phyloP scores from a whole-genome alignment of 2,888 invertebrate species.

The Cinara cedri region DNA sequence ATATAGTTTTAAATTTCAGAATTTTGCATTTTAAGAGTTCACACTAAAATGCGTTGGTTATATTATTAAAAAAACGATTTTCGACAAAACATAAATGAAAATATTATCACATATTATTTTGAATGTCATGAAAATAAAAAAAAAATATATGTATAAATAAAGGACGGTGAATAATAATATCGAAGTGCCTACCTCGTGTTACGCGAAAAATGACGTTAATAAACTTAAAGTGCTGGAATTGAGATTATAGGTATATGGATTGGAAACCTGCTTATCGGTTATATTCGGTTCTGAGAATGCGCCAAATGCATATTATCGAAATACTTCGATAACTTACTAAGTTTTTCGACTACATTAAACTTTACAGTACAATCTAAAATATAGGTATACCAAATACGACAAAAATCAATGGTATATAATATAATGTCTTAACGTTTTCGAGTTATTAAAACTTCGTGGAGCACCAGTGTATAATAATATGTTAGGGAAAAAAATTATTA shows the following conservation, averaged over 20 bases:
- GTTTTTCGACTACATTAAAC: slow-evolving; percentile 10
- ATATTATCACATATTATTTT: no score
- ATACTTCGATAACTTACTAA: slow-evolving; percentile 5
- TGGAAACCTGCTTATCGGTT: slow-evolving; percentile 4
- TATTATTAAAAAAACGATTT: no score
- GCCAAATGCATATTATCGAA: neutral
- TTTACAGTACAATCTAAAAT: neutral
- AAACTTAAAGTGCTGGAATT: neutral
- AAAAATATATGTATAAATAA: no score
- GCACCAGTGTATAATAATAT: neutral
- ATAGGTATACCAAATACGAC: neutral
- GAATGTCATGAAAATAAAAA: no score
- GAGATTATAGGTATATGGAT: neutral
- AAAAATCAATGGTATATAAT: neutral
- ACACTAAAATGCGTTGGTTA: no score
- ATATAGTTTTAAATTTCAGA: no score
- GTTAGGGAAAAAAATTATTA: no score
- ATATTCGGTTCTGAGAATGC: slow-evolving; percentile 11
- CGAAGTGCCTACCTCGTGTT: neutral
- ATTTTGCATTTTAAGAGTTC: no score
- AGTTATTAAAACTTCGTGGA: neutral
- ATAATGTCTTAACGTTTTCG: neutral
- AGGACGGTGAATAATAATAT: no score
- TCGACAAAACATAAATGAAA: no score
- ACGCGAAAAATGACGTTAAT: slow-evolving; percentile 3